Evolutionary conservation across 2,113 vertebrate genomes (phyloP), one percentile per base, ranked within the genome.

Genomic region (Hemiprocne comata): DNA sequence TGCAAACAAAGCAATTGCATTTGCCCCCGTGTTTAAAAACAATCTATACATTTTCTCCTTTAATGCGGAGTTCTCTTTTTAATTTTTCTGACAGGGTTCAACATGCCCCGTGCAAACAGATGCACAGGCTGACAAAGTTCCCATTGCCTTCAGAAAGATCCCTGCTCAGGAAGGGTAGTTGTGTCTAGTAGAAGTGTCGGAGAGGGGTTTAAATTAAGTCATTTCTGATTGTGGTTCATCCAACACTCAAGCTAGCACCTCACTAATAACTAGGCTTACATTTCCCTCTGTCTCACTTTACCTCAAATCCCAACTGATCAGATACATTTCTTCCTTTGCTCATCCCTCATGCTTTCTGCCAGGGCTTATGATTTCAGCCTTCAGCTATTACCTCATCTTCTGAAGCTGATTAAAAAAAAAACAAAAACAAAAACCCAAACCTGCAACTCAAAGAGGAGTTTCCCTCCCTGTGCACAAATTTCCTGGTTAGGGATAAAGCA

Each of bases 241-340:
- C 72, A 76, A 44, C 40, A 67, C 38, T 79, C 75, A 85, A 84
- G 87, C 38, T 50, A 72, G 29, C 1, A 2, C 53, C 62, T 87
- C 67, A n/a, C 61, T 87, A 61, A 83, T 89, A 88, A 88, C 74
- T 71, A 94, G 50, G n/a, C 60, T 84, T 76, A 50, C 34, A 76
- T 82, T 71, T 74, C 71, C 76, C 69, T 64, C 36, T n/a, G 46
- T 29, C 65, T 90, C 72, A 53, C 40, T 11, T 90, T 1, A 0
- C 81, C 60, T 85, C 87, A 96, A 79, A 89, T 75, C 69, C 80
- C 75, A 75, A 40, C 76, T 75, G 76, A 93, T 55, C 8, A 6
- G 67, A 90, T 50, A 60, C 3, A 31, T 78, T 64, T 75, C 57
- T 77, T 82, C 57, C 40, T 78, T 90, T 85, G 73, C 48, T 94